phyloP scores from a whole-genome alignment of 2,797 vertebrate species.

The Gastrophryne carolinensis region DNA sequence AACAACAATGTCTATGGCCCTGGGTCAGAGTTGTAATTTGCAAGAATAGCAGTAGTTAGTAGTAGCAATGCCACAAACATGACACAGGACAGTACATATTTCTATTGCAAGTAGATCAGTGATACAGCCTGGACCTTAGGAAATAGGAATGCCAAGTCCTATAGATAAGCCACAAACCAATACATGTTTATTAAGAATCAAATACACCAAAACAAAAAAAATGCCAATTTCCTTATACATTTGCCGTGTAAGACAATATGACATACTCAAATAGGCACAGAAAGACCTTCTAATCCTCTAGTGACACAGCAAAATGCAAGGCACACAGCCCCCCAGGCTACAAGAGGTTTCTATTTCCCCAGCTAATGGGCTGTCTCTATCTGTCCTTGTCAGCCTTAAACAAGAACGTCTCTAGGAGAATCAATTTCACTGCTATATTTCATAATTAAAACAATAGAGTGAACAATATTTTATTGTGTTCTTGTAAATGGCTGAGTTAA shows the following conservation, averaged over 20 bases:
- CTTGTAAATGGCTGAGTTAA: not conserved
- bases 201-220: not conserved
- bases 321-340: not conserved
- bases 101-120: constrained; percentile 13
- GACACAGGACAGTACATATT: not conserved
- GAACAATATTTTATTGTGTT: not conserved
- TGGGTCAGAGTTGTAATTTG: too few species aligned
- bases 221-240: not conserved
- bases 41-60: too few species aligned
- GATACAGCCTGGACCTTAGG: not conserved
- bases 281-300: not conserved
- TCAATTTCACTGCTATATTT: not conserved
- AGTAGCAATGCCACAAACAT: too few species aligned
- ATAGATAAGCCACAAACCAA: constrained; percentile 15
- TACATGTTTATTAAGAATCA: not conserved
- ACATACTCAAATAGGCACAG: constrained; percentile 6
- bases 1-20: too few species aligned
- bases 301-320: not conserved
- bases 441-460: constrained; percentile 17
- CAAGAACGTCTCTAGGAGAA: not conserved
- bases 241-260: not conserved
- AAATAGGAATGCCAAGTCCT: constrained; percentile 8
- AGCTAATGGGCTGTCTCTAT: not conserved
- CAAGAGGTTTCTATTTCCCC: not conserved
- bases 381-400: not conserved